Base-by-base conservation (phyloP, 1,140 invertebrate species). In the Neodiprion fabricii region DNA sequence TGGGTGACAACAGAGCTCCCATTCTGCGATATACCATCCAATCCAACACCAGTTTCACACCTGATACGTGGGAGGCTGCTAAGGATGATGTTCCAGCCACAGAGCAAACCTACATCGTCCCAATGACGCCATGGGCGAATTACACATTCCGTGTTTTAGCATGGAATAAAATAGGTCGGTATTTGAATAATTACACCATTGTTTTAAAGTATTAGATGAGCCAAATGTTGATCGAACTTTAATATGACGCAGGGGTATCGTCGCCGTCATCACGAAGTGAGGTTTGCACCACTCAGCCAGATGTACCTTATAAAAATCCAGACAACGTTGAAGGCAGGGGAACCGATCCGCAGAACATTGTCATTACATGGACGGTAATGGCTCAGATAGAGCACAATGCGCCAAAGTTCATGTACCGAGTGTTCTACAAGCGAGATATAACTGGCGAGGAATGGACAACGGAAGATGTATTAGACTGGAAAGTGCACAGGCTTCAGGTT, bases 291-390 rank as follows among this genome's bases (percentile, higher is more conserved):
- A 99, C 97, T 0, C 92, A 94, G 75, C 92, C 95, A 3, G 95
- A 96, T 85, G 94, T 97, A 73, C 98, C 98, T 0, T 93, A 92
- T 79, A 97, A 96, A 88, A 99, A 99, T 90, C 98, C 98, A 0
- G 94, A 96, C 74, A 97, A 98, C 85, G 97, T 99, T 0, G 91
- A 94, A 79, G 97, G 97, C 3, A 93, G 95, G 83, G 98, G 98
- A 75, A 94, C 94, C 5, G 91, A 92, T 68, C 96, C 96, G 1
- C 93, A 93, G 77, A 98, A 99, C 88, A 90, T 99, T 68, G 93
- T 98, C 28, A 98, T 99, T 80, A 92, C 92, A 7, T 99, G 98
- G 98, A 97, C 96, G 53, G 93, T 94, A 78, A 98, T 99, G 97
- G 94, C 97, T 0, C 93, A 97, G 87, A 96, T 99, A 80, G 96